Base-by-base conservation (phyloP, 2,888 invertebrate genomes). In the Metopia argyrocephala region DNA sequence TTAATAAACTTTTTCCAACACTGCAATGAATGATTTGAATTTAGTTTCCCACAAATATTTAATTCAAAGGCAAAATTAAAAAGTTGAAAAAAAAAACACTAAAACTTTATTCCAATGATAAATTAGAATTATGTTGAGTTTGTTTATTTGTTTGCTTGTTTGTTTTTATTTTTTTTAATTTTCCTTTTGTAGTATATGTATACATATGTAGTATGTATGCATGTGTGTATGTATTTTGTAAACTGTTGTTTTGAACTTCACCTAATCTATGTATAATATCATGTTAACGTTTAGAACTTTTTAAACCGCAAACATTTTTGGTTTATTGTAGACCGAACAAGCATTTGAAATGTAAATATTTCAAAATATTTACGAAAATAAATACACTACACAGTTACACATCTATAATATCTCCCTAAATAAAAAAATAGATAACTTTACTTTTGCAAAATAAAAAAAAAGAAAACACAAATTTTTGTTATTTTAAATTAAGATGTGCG, bases 1-100 rank as follows among this genome's bases (percentile, higher is more conserved):
- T 69, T 62, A 38, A 9, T 12, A 38, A 38, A 38, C 12, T 38
- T 38, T 31, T 38, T 2, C 2, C 7, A 31, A 56, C 31, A 9
- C 0, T 56, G 18, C 46, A 50, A 57, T 27, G 0, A 57, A 59
- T 6, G 64, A 56, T 25, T 70, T 57, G 6, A 7, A 25, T 48
- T 71, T 71, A 50, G 65, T 66, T 75, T 79, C 79, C 76, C 79
- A 79, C 79, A 79, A 76, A 71, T 79, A 79, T 79, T 79, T 76
- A 23, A 79, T 76, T 79, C 79, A 71, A 71, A 76, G 61, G 70
- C 70, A 75, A 31, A 59, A 21, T n/a, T n/a, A n/a, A n/a, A n/a
- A n/a, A n/a, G n/a, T 27, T n/a, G 9, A 62, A 48, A 52, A 61
- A 18, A 28, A 23, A 48, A 50, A 56, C 68, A 76, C 25, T 54